Conservation (phyloP, 2,797 vertebrate species). For the Florisuga fusca region DNA sequence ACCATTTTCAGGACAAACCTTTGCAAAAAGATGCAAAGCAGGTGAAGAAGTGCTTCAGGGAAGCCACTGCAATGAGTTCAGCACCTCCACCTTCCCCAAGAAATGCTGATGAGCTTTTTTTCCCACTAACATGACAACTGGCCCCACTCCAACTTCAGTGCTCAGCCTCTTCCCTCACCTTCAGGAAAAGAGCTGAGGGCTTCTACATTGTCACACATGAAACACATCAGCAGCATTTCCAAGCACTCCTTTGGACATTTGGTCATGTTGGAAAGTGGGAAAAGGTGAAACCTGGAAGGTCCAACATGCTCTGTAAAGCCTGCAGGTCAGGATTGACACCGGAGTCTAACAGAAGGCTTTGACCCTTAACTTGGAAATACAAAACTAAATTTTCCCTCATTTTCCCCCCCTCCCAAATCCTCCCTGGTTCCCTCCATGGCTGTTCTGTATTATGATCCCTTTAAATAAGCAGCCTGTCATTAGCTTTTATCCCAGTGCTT, state of each 20-base stretch:
- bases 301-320: neutral
- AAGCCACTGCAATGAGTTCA: neutral
- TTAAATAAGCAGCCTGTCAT: constrained; percentile 76
- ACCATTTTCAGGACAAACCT: neutral
- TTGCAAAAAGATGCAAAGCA: neutral
- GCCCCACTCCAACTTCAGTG: neutral
- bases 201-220: neutral
- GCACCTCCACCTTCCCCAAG: neutral
- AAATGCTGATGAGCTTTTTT: neutral
- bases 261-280: neutral
- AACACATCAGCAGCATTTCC: neutral
- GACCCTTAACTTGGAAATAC: constrained; percentile 55
- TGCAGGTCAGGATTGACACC: neutral
- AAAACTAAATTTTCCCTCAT: constrained; percentile 44
- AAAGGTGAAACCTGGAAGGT: neutral
- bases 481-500: constrained; percentile 77
- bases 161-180: neutral
- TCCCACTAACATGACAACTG: neutral
- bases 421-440: constrained; percentile 64
- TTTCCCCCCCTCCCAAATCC: neutral
- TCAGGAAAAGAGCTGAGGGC: neutral
- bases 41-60: neutral
- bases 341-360: constrained; percentile 7
- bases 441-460: constrained; percentile 74
- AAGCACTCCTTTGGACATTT: neutral